phyloP scores from a whole-genome alignment of 2,888 invertebrate species.

The Coecobrya sp. region DNA sequence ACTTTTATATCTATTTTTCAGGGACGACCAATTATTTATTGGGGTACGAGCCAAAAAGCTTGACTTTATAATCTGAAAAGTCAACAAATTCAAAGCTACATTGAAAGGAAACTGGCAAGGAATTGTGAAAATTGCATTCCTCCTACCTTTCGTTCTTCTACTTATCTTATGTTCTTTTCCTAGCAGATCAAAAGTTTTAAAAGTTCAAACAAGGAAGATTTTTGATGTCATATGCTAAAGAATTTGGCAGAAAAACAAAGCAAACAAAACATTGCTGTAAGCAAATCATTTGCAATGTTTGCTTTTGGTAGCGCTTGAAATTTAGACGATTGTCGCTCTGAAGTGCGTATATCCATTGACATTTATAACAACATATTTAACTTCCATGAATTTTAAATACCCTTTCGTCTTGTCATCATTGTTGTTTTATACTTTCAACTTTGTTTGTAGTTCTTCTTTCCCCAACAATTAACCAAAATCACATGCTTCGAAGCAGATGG shows the following conservation, averaged over 20 bases:
- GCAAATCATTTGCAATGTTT: neutral
- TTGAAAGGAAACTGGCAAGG: too few species aligned
- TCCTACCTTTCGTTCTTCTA: too few species aligned
- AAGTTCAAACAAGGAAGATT: neutral
- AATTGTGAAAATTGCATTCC: too few species aligned
- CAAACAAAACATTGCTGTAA: neutral
- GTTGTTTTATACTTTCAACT: neutral
- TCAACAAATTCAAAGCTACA: too few species aligned
- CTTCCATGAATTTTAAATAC: neutral
- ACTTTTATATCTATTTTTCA: too few species aligned
- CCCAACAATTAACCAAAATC: conserved; percentile 23
- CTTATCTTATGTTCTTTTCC: too few species aligned
- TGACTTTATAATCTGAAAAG: too few species aligned
- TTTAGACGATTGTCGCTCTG: neutral
- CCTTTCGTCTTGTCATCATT: neutral
- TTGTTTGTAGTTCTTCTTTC: neutral
- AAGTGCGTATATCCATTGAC: neutral
- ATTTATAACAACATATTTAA: neutral
- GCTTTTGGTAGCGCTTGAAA: neutral
- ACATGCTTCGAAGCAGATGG: conserved; percentile 48
- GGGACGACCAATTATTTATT: too few species aligned
- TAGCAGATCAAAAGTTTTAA: too few species aligned
- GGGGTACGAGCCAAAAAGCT: too few species aligned
- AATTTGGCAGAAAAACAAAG: neutral
- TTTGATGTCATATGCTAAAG: neutral